Base-by-base conservation (phyloP, 1,140 invertebrate species). In the Trichonephila inaurata region DNA sequence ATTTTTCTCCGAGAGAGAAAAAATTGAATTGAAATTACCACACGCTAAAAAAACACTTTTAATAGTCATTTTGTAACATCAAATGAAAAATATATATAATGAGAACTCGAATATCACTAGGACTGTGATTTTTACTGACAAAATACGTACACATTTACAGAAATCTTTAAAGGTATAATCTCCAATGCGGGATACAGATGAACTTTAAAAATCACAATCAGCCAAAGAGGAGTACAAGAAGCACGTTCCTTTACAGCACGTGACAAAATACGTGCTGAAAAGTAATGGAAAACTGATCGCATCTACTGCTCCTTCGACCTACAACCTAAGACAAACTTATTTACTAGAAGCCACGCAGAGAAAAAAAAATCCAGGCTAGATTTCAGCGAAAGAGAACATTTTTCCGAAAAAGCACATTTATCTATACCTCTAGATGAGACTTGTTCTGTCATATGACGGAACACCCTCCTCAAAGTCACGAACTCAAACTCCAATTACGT, bases 401-500 rank as follows among this genome's bases (percentile, higher is more conserved):
- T 64, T 64, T 21, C 21, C 16, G 12, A 21, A 64, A 64, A 64
- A 6, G 16, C 62, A 64, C 21, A 64, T 64, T 18, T 19, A 64
- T 18, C 62, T 21, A 19, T 64, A 51, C 10, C 51, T 12, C 51
- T 51, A 51, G 51, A 51, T 51, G 51, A 12, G 51, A 51, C 51
- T 51, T 51, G 51, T 51, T 51, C 51, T 51, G 51, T 51, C 51
- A 10, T 10, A 51, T 51, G 51, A 51, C 51, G 51, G 51, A 51
- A 51, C 51, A 12, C 69, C 28, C 16, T 69, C 72, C 72, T 2
- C 72, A 7, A 77, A 77, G 72, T 77, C 72, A 77, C 28, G 72
- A 77, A 77, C 33, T 40, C 24, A 40, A 77, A 77, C 72, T 77
- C 72, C 72, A 77, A 77, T 77, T 77, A 77, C 28, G 72, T 40